Evolutionary conservation across 1,140 invertebrate species (phyloP), one percentile per base, ranked within the genome.

Genomic region (Phymorhynchus buccinoides): DNA sequence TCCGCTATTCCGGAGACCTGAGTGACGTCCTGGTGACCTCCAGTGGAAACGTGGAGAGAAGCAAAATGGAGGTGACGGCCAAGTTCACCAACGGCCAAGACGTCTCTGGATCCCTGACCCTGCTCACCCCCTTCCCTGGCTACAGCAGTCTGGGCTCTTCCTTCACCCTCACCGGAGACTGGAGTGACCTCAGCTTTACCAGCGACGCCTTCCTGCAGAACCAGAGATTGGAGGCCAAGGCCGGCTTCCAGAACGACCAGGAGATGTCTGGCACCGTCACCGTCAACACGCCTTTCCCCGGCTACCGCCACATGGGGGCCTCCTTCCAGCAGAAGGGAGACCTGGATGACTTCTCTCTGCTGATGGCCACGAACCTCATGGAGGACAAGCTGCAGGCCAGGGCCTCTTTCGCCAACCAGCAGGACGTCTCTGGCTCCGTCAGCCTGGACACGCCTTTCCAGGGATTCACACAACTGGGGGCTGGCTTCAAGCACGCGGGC

Each of bases 401-500:
- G n/a, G 30, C 42, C 42, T 16, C 42, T n/a, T 79, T 79, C 42
- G 30, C 27, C 77, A 79, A 79, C 77, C 30, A 48, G 41, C 30
- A 79, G 4, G 27, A 4, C 37, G 6, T 79, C 42, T 39, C 77
- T 6, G 77, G 77, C 41, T 79, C 77, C 32, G 77, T 79, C 30
- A 7, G 22, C n/a, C 16, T 85, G 12, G 16, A 66, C 22, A 85
- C 84, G 9, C 84, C 84, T 39, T 56, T 82, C 16, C 41, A 82
- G n/a, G 80, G 52, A 32, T 85, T 82, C 80, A 18, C 1, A 7
- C 66, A 85, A 41, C 41, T 85, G 16, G 84, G 79, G 6, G 41
- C 80, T 41, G 52, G 39, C 80, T 85, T 85, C 44, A 52, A 85
- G 30, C 84, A 85, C 68, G 22, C 80, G 7, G 84, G 79, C 4